Evolutionary conservation across 1,140 invertebrate species (phyloP), one percentile per base, ranked within the genome.

Genomic region (Limonius californicus): DNA sequence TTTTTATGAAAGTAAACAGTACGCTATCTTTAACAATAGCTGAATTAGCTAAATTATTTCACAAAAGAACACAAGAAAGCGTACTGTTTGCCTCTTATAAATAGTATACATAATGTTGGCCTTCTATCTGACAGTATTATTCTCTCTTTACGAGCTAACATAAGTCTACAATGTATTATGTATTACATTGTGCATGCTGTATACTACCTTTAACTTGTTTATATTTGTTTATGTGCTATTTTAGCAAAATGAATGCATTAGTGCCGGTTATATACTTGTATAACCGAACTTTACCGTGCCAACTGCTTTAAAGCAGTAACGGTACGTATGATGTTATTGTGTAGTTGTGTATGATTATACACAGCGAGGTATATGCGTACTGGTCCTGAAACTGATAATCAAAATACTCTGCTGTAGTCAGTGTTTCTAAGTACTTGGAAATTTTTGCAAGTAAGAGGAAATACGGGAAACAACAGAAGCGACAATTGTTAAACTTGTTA

Each of bases 91-190:
- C 54, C 55, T 67, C 20, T 64, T 57, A 54, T 68, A 61, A 27
- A 69, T 68, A 45, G 45, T 23, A 43, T 42, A 62, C 54, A 66
- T 64, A 73, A 66, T 74, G 72, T 75, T 76, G 73, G 74, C 74
- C 74, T 76, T 76, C 74, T 75, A 74, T 74, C 70, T 75, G 70
- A 76, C 66, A 65, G 63, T 67, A 65, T 63, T 50, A 63, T 70
- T 68, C 61, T 66, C 18, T 68, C 63, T 66, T 6, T 68, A 64
- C 62, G 72, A 70, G 72, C 70, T 73, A 73, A 50, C 45, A 50
- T 50, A 50, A 18, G 42, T 50, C 20, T 50, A 50, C 45, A 50
- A 50, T 50, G 45, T 50, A 50, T 50, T 50, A 19, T 45, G 12
- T 45, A 64, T 66, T 66, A 68, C 67, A 65, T 70, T 70, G 70